Percentiles rank a stretch among this genome's conserved stretches.
Evolutionary conservation across 2,888 invertebrate species (phyloP).

Genomic region (Agrenia bidenticulata): DNA sequence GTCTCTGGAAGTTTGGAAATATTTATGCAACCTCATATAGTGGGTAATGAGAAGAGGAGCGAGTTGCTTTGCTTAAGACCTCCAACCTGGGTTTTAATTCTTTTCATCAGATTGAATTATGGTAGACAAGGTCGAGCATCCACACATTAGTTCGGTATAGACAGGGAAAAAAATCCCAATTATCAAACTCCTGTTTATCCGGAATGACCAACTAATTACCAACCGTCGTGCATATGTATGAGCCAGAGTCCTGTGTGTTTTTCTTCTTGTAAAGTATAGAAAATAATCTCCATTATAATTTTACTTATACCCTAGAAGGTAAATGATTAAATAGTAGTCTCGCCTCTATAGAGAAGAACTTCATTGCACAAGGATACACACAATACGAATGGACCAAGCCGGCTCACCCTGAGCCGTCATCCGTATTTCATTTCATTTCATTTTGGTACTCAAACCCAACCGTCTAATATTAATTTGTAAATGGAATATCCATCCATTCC

Average conservation of each 20-base stretch:
- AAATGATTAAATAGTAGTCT: too few species aligned
- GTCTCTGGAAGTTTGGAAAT: neutral
- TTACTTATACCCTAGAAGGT: too few species aligned
- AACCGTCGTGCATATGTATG: conserved; percentile 25
- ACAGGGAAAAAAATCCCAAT: conserved; percentile 27
- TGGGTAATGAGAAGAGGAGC: neutral
- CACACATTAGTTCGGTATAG: neutral
- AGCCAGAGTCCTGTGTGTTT: conserved; percentile 9
- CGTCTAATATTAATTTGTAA: conserved; percentile 6
- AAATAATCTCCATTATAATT: too few species aligned
- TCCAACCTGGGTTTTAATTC: conserved; percentile 30
- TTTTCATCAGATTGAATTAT: conserved; percentile 33
- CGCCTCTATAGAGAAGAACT: too few species aligned
- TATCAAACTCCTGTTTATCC: conserved; percentile 32
- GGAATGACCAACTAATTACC: conserved; percentile 31
- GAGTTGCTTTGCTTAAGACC: conserved; percentile 18
- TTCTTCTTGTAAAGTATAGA: neutral
- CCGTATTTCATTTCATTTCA: conserved; percentile 24
- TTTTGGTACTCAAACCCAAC: conserved; percentile 2
- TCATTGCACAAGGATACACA: too few species aligned
- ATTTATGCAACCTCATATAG: conserved; percentile 8
- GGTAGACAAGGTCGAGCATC: conserved; percentile 17
- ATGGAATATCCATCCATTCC: neutral
- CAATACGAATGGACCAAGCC: too few species aligned
- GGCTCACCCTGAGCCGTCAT: conserved; percentile 26